Evolutionary conservation across 2,888 invertebrate genomes (phyloP), one percentile per base, ranked within the genome.

Genomic region (Dilophus febrilis): DNA sequence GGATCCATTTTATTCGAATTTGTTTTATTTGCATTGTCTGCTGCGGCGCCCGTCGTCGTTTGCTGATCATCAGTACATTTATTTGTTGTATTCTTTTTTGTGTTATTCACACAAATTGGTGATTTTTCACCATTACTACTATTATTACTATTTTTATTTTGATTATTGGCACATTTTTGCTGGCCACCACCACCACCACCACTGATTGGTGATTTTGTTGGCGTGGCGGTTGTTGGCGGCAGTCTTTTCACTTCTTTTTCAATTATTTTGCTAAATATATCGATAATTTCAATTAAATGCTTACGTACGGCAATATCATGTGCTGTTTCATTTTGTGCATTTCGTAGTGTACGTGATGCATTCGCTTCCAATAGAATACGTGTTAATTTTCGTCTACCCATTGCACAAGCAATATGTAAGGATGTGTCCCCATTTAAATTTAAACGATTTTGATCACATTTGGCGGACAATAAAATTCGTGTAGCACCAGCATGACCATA

Each of bases 401-500:
- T 87, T 2, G 92, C 92, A 18, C 90, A 82, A 1, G 91, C 80
- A 51, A 95, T 91, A 60, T 95, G 94, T 12, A 95, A 66, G 0
- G 90, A 82, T 0, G 91, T 90, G 64, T 95, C 94, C 1, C 91
- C 91, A 64, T 95, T 95, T 70, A 92, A 87, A 60, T 95, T 95
- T 53, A 85, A 84, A 52, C 86, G 85, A 42, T 85, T 82, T 40
- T 85, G 79, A 49, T 78, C 72, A 57, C 86, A 84, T 49, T 80
- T 72, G 1, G 91, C 94, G 29, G 91, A 91, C 49, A 95, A 79
- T 40, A 95, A 73, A 51, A 95, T 92, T 40, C 94, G 71, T 1
- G 91, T 85, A 44, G 92, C 94, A 3, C 94, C 94, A 0, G 92
- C 92, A 64, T 95, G 95, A 0, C 94, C 94, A 59, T 95, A 94